Evolutionary conservation across 2,797 vertebrate genomes (phyloP), one percentile per base, ranked within the genome.

Genomic region (Galaxias olidus): DNA sequence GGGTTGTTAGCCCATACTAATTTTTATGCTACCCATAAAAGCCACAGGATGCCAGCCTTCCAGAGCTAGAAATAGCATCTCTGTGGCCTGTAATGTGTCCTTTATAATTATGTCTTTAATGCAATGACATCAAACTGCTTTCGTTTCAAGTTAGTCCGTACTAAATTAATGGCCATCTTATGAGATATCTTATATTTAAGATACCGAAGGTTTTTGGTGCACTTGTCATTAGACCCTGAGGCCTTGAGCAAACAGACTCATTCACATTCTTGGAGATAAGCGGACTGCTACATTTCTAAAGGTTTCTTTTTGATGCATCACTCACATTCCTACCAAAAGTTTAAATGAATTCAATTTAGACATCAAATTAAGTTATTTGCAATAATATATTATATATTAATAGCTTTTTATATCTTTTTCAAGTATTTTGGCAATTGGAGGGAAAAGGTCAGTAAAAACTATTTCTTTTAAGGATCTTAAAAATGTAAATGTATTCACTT

Each of bases 21-120:
- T 77, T 76, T n/a, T 87, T 76, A 88, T 86, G 76, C 64, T 75
- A 45, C 19, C 69, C 64, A 74, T 84, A 85, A 89, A 88, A 79
- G 51, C 70, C 51, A 50, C 66, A 60, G 50, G 50, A 77, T 68
- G 66, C 44, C 50, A 30, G 51, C 59, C 83, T 68, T 77, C 63
- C 63, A 69, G 74, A 69, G 76, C 57, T 51, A 67, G 41, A 63
- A 45, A 55, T 61, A 82, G 76, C 53, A 74, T 87, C 84, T 83
- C 77, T 78, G 59, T 48, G 51, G 69, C 67, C 59, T 71, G 20
- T 81, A 75, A 78, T 73, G 75, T 78, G 65, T 19, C 61, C 67
- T 68, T 63, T 66, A 61, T 82, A 85, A 80, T 71, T 75, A 68
- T 69, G 62, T 63, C 58, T 60, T 61, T 82, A 81, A 84, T 87